These are phyloP conservation scores for Oncorhynchus kisutch DNA, from an alignment of 2,113 vertebrate genomes.

Conservation along the genomic window DNA sequence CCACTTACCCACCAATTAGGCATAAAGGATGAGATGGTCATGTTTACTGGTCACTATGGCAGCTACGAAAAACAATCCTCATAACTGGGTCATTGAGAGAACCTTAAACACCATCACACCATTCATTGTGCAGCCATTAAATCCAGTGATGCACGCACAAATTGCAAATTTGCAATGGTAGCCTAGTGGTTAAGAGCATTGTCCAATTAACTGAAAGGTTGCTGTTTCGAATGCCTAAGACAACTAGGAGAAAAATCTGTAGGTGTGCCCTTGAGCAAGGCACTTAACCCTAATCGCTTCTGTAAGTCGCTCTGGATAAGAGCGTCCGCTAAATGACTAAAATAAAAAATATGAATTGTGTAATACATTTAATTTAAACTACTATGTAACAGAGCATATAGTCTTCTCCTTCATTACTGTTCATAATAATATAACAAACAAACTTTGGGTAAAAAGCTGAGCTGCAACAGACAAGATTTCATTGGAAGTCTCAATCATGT, in stretches of 20 bases:
- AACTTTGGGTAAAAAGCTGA: too few relatives aligned
- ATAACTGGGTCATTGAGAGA: conserved; percentile 34
- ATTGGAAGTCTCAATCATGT: neutral
- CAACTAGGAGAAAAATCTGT: too few relatives aligned
- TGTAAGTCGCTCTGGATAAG: too few relatives aligned
- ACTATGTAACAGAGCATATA: neutral
- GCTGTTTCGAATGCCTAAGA: too few relatives aligned
- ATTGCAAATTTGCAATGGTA: too few relatives aligned
- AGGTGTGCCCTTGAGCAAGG: too few relatives aligned
- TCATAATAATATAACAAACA: neutral
- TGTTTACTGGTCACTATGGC: conserved; percentile 65
- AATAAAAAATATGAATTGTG: neutral
- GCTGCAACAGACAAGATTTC: neutral
- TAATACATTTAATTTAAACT: neutral
- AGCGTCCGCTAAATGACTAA: too few relatives aligned
- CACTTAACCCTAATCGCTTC: too few relatives aligned
- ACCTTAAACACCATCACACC: neutral
- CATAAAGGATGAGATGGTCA: conserved; percentile 44
- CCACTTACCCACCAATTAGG: conserved; percentile 42
- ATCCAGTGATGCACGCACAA: conserved; percentile 3
- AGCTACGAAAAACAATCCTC: conserved; percentile 32
- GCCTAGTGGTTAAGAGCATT: neutral
- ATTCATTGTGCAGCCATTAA: neutral
- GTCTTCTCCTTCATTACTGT: neutral
- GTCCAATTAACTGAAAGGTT: too few relatives aligned